A percentile compares a stretch with the other conserved stretches of the same genome.
phyloP scores from a whole-genome alignment of 2,113 vertebrate genomes.

The Xyrauchen texanus region DNA sequence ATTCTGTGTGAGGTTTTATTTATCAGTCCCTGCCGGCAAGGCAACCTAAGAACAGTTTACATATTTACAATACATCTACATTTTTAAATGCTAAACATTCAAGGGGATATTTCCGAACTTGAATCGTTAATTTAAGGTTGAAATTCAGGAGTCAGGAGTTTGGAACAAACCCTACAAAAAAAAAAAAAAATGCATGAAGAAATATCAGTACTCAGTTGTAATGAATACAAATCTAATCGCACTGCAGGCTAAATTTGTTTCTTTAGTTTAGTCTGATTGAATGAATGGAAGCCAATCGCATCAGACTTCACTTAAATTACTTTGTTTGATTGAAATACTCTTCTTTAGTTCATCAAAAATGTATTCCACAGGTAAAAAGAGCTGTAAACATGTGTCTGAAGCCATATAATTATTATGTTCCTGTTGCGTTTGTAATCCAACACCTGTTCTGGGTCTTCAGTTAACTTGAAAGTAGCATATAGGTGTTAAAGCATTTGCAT shows the following conservation, averaged over 20 bases:
- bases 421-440: constrained; percentile 45
- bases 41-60: too few species aligned
- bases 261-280: background rate
- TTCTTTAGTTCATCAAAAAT: background rate
- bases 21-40: too few species aligned
- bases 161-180: too few species aligned
- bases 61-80: too few species aligned
- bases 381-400: constrained; percentile 76
- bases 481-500: background rate
- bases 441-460: constrained; percentile 50
- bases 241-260: too few species aligned
- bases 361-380: constrained; percentile 58
- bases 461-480: constrained; percentile 16
- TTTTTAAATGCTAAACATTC: too few species aligned
- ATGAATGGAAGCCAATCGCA: constrained; percentile 3
- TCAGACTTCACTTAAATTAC: background rate
- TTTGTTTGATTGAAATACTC: constrained; percentile 12
- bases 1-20: background rate
- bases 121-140: too few species aligned
- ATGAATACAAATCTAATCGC: too few species aligned
- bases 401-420: constrained; percentile 65
- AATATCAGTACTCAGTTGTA: too few species aligned
- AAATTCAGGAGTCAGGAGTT: too few species aligned
- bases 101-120: too few species aligned
- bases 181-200: too few species aligned